Conservation (phyloP, 1,140 invertebrate species). For the Zaprionus kolodkinae region DNA sequence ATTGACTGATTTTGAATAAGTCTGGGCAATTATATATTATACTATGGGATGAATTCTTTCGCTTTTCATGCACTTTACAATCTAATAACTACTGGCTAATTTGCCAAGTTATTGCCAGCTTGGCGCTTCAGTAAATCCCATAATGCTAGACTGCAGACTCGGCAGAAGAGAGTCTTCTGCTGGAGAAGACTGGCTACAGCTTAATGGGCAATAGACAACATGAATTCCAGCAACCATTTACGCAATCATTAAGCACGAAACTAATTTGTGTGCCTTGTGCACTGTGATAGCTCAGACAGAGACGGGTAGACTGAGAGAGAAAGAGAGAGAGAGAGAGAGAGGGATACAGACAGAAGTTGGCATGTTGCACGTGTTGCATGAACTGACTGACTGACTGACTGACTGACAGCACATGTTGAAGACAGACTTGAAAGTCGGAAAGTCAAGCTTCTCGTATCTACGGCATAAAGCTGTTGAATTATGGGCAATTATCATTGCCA, state of each 20-base stretch:
- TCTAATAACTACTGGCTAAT: conserved; percentile 49
- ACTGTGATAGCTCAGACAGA: conserved; percentile 54
- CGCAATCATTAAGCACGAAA: conserved; percentile 81
- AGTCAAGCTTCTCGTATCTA: conserved; percentile 24
- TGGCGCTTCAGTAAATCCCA: conserved; percentile 35
- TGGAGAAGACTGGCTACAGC: conserved; percentile 25
- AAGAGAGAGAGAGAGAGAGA: neutral
- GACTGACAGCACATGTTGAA: conserved; percentile 49
- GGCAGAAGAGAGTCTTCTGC: neutral
- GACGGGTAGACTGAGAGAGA: neutral
- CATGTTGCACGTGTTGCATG: conserved; percentile 58
- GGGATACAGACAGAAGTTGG: conserved; percentile 57
- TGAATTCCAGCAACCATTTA: conserved; percentile 79
- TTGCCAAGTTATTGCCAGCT: conserved; percentile 47
- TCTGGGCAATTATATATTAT: conserved; percentile 16
- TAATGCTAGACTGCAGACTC: conserved; percentile 4
- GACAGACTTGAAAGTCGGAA: conserved; percentile 30
- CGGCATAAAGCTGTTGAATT: conserved; percentile 80
- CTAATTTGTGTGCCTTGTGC: conserved; percentile 71
- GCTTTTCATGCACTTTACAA: conserved; percentile 38
- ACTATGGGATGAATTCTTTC: conserved; percentile 18
- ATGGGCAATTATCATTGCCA: conserved; percentile 74
- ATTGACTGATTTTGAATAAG: conserved; percentile 21
- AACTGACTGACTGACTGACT: conserved; percentile 12
- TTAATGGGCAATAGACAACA: conserved; percentile 71